phyloP scores from a whole-genome alignment of 1,140 invertebrate species.

The Penaeus chinensis region DNA sequence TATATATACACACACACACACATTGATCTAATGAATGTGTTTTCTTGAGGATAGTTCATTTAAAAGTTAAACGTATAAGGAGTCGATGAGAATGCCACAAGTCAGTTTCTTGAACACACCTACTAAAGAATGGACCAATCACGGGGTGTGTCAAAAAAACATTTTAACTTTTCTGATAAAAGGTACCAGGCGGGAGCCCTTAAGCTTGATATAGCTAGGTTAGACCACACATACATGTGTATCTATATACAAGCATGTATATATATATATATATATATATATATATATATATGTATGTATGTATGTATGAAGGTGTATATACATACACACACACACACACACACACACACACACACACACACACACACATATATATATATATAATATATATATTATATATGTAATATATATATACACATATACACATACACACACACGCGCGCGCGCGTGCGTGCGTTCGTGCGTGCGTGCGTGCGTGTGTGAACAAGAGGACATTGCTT shows the following conservation, averaged over 20 bases:
- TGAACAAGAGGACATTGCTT: not conserved
- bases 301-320: not conserved
- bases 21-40: not conserved
- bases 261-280: slow-evolving; percentile 34
- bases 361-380: slow-evolving; percentile 20
- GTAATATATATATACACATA: not conserved
- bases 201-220: no score
- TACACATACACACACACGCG: not conserved
- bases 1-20: slow-evolving; percentile 22
- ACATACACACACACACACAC: no score
- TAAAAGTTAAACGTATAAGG: not conserved
- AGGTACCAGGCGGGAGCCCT: no score
- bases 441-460: no score
- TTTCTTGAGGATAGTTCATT: not conserved
- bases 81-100: no score
- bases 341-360: not conserved
- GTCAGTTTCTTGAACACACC: no score
- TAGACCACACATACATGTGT: not conserved
- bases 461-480: not conserved
- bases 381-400: slow-evolving; percentile 32
- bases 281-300: slow-evolving; percentile 19
- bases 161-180: no score
- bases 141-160: no score
- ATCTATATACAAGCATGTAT: not conserved
- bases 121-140: no score